Conservation (phyloP, 2,888 invertebrate genomes). For the Ichneumoninae sp. region DNA sequence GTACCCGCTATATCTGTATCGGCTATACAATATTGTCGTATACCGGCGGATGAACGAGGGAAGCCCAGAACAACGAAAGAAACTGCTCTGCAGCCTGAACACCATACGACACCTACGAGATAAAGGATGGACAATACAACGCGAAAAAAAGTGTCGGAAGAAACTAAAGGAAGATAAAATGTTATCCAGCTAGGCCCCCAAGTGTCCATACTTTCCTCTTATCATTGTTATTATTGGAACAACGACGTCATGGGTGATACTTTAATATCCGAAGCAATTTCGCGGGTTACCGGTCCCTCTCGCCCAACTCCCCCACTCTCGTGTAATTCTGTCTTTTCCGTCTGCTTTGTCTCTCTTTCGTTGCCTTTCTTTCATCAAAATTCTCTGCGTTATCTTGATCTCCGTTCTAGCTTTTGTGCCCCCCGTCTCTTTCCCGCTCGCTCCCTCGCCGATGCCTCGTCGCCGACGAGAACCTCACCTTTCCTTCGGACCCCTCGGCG, state of each 20-base stretch:
- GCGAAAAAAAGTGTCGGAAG: constrained; percentile 26
- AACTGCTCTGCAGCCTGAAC: constrained; percentile 10
- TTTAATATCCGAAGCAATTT: constrained; percentile 75
- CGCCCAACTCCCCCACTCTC: constrained; percentile 36
- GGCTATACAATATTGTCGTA: neutral
- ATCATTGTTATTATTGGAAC: constrained; percentile 61
- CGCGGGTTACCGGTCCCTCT: constrained; percentile 57
- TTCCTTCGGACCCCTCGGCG: constrained; percentile 60
- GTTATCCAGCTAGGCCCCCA: constrained; percentile 2
- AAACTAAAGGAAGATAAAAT: constrained; percentile 22
- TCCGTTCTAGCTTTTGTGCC: constrained; percentile 50
- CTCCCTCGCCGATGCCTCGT: constrained; percentile 45
- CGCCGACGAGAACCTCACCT: constrained; percentile 54
- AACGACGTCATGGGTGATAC: constrained; percentile 64
- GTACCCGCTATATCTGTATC: neutral
- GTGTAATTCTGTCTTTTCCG: constrained; percentile 41
- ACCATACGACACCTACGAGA: constrained; percentile 12
- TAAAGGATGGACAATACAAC: constrained; percentile 38
- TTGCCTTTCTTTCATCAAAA: constrained; percentile 73
- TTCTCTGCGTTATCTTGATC: constrained; percentile 53
- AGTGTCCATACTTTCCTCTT: constrained; percentile 15
- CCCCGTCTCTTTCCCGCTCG: constrained; percentile 55
- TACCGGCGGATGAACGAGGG: constrained; percentile 19
- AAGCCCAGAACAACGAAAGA: constrained; percentile 15
- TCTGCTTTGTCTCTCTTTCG: constrained; percentile 68